phyloP scores from a whole-genome alignment of 2,797 vertebrate genomes.

The Sternarchorhynchus goeldii region DNA sequence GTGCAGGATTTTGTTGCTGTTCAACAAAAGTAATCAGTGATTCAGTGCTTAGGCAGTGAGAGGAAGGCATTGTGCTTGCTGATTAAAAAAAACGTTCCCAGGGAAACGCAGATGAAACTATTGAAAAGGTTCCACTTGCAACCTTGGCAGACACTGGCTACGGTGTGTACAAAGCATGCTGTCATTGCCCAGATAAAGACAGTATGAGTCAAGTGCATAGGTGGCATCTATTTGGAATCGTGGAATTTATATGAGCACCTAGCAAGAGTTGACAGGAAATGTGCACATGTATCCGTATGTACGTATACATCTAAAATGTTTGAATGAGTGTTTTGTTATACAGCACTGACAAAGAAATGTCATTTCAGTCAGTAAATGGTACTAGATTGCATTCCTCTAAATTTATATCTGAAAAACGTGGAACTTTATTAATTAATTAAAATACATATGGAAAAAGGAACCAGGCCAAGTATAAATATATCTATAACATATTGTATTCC shows the following conservation, averaged over 20 bases:
- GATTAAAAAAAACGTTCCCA: conserved; percentile 59
- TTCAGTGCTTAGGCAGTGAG: conserved; percentile 37
- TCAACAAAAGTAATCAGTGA: conserved; percentile 60
- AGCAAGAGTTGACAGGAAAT: conserved; percentile 24
- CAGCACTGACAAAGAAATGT: background rate
- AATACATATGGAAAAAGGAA: too few species aligned
- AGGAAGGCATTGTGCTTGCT: conserved; percentile 49
- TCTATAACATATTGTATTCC: background rate
- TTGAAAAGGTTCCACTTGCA: conserved; percentile 54
- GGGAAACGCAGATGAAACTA: conserved; percentile 61
- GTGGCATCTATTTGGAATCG: conserved; percentile 6
- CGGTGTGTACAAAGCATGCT: conserved; percentile 46
- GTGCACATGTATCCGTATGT: background rate
- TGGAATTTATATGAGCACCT: conserved; percentile 22
- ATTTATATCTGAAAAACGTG: background rate
- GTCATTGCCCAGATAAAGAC: conserved; percentile 39
- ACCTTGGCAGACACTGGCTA: conserved; percentile 53
- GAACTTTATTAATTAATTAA: too few species aligned
- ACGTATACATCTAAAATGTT: background rate
- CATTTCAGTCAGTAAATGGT: background rate
- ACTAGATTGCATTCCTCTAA: background rate
- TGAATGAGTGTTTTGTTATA: background rate
- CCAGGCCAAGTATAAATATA: background rate
- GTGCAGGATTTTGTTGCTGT: conserved; percentile 40
- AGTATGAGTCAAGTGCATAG: conserved; percentile 16